Base-by-base conservation (phyloP, 2,888 invertebrate genomes). In the Hyalella azteca region DNA sequence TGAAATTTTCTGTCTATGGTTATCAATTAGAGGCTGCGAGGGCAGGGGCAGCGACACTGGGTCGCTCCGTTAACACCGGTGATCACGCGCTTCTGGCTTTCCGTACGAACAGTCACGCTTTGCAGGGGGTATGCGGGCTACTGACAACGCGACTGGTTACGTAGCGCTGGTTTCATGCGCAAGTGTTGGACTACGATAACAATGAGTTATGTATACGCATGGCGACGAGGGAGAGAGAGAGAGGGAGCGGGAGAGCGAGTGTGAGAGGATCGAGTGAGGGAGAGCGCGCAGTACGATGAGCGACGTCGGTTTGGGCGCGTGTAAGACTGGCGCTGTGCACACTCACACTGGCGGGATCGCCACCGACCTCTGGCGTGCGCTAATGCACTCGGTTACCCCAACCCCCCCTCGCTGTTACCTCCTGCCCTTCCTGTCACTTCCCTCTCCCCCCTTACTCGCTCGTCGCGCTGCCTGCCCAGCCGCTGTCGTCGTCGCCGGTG, bases 301-400 rank as follows among this genome's bases (percentile, higher is more conserved):
- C 66, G 66, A 66, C 66, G 66, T 66, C 32, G 19, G 66, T 66
- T 66, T 66, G 36, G 66, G 66, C 66, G 66, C 36, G 66, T 66
- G 66, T 66, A 66, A 66, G 66, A 66, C 66, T 66, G 66, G 66
- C 66, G 66, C 66, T 32, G 66, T 66, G 66, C 66, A 66, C 66
- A 66, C 75, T 75, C 75, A 75, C 75, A 75, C 75, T 75, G 75
- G 36, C 75, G 75, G 45, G 22, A 41, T 22, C 45, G 45, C 75
- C 75, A 45, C 75, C 75, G 45, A 75, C 75, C 75, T 75, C 40
- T 75, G 75, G 75, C 75, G 75, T 66, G 66, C 75, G 45, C 75
- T 75, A 75, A 75, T 75, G 75, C 75, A 75, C 75, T 75, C 75
- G 45, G 41, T 45, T 45, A 26, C 29, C 75, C 75, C 5, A 40